Evolutionary conservation across 2,888 invertebrate species (phyloP), one percentile per base, ranked within the genome.

Genomic region (Drosophila melanosoma): DNA sequence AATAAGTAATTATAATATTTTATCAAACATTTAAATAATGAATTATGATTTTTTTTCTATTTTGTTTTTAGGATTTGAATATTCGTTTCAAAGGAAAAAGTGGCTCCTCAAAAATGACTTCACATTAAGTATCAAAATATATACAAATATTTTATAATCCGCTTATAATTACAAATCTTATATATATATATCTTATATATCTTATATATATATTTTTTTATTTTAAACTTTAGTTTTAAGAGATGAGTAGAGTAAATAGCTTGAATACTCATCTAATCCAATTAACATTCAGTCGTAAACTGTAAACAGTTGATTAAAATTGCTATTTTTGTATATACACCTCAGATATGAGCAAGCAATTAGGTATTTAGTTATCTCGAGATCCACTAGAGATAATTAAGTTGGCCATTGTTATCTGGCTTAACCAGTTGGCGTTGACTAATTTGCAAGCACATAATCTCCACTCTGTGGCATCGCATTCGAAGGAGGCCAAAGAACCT

Each of bases 401-500:
- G 29, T 35, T 51, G 36, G 15, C 52, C 42, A 45, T 45, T 32
- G 20, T 17, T 56, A n/a, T 26, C 29, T 79, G 79, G 79, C 23
- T 82, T 72, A 82, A n/a, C 23, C 45, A 36, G 49, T 59, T 74
- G 59, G 53, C 42, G 54, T 66, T 57, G 52, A 60, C 62, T 78
- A 61, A 78, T 77, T 69, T 42, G 42, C 45, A 29, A 56, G 36
- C 48, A 58, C 57, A 54, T 72, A 79, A 71, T 72, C 72, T 64
- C 48, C 48, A 69, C 61, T 61, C 38, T 10, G 58, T 64, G 32
- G 52, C 42, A 45, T 45, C 45, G 53, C 58, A 65, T 57, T 52
- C 11, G 54, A 51, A 81, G 40, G 58, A 58, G 81, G 76, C 58
- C 65, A 81, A 84, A 72, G 69, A 87, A 78, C 86, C 62, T 45